phyloP scores from a whole-genome alignment of 2,797 vertebrate genomes.

The Numenius phaeopus region DNA sequence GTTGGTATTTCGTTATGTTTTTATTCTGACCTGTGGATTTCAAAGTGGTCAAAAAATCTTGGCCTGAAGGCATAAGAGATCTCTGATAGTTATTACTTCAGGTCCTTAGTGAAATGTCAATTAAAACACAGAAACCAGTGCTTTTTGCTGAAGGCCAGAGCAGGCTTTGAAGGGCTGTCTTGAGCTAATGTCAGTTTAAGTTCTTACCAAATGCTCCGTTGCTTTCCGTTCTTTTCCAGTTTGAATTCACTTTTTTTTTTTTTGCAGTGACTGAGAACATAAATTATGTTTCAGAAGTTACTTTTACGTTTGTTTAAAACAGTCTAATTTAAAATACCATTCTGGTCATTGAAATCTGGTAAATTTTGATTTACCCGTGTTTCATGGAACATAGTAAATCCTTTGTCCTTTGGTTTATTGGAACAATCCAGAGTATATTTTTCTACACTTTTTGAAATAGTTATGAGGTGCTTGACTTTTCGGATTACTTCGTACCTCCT shows the following conservation, averaged over 20 bases:
- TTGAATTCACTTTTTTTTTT: background rate
- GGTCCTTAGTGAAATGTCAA: conserved; percentile 1
- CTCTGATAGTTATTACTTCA: background rate
- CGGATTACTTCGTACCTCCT: background rate
- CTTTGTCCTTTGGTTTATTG: background rate
- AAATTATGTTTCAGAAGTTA: background rate
- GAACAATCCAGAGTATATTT: background rate
- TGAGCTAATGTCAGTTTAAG: background rate
- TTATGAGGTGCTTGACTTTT: background rate
- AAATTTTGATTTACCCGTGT: background rate
- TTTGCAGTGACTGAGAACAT: background rate
- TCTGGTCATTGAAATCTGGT: background rate
- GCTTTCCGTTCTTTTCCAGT: background rate
- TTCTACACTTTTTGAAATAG: background rate
- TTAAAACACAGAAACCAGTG: background rate
- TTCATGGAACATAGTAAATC: background rate
- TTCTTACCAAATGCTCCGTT: background rate
- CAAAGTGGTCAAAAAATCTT: background rate
- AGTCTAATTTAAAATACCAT: background rate
- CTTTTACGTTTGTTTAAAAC: background rate
- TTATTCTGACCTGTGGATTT: background rate
- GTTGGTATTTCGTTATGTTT: background rate
- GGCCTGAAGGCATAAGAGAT: background rate
- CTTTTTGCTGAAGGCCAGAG: background rate
- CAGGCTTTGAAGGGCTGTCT: background rate